phyloP scores from a whole-genome alignment of 2,797 vertebrate species.

The Artibeus jamaicensis region DNA sequence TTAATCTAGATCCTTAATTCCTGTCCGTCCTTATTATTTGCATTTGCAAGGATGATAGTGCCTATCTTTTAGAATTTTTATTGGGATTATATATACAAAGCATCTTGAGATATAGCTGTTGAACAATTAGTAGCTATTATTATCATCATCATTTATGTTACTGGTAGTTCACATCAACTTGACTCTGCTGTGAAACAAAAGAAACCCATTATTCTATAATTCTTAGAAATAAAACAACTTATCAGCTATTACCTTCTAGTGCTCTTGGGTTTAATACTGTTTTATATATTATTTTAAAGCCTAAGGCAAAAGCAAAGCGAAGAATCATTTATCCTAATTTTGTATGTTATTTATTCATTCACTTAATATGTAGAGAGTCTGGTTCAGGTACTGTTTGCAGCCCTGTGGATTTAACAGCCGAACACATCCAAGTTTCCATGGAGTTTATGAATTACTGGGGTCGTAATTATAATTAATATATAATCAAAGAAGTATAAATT shows the following conservation, averaged over 20 bases:
- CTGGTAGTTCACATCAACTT: background rate
- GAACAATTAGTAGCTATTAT: background rate
- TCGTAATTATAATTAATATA: background rate
- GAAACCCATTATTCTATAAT: conserved; percentile 12
- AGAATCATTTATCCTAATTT: conserved; percentile 6
- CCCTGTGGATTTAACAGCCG: background rate
- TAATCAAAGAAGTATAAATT: background rate
- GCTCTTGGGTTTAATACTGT: background rate
- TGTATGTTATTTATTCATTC: conserved; percentile 8
- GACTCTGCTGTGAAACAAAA: background rate
- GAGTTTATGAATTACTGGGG: background rate
- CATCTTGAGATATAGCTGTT: background rate
- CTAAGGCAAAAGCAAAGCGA: conserved; percentile 10
- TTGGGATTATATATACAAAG: background rate
- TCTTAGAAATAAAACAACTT: background rate
- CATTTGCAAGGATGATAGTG: background rate
- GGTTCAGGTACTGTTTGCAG: background rate
- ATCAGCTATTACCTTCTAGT: background rate
- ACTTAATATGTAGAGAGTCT: conserved; percentile 13
- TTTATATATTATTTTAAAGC: conserved; percentile 23
- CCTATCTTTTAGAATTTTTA: background rate
- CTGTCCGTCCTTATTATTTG: background rate
- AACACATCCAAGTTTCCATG: background rate
- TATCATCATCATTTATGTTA: background rate
- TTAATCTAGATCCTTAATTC: background rate